These are phyloP conservation scores for Melanocharis versteri DNA, from an alignment of 2,113 vertebrate genomes.

Conservation along the genomic window DNA sequence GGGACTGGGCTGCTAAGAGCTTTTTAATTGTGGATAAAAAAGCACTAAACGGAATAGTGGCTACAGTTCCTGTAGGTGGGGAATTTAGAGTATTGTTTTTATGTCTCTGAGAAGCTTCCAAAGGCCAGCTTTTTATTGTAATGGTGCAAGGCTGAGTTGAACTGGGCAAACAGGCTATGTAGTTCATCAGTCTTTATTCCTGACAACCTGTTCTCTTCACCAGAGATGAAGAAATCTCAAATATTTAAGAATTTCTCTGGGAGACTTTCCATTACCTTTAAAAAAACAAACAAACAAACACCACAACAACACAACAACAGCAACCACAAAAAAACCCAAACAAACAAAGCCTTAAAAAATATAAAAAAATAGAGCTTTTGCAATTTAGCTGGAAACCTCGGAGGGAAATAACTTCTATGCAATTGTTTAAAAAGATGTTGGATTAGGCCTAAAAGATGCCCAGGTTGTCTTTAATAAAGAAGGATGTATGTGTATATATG, in stretches of 20 bases:
- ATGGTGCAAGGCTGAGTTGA: not conserved
- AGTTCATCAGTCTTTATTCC: not conserved
- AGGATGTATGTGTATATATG: too few species aligned
- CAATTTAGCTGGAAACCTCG: not conserved
- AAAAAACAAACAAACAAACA: not conserved
- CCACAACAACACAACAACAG: not conserved
- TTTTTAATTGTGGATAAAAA: not conserved
- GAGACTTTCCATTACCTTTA: not conserved
- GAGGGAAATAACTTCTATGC: fast-evolving
- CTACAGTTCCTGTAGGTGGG: not conserved
- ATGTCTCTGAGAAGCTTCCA: not conserved
- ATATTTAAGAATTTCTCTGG: not conserved
- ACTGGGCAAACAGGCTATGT: not conserved
- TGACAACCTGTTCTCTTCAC: not conserved
- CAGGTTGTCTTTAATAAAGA: not conserved
- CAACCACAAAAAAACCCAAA: not conserved
- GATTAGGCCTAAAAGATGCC: not conserved
- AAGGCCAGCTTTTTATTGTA: not conserved
- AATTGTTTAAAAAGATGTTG: fast-evolving
- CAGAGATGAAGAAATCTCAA: not conserved
- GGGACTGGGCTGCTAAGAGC: not conserved
- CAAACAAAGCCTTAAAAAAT: too few species aligned
- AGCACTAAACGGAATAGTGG: not conserved
- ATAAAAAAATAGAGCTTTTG: fast-evolving
- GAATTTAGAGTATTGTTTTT: not conserved